Base-by-base conservation (phyloP, 2,888 invertebrate species). In the Nemapogon koenigi region DNA sequence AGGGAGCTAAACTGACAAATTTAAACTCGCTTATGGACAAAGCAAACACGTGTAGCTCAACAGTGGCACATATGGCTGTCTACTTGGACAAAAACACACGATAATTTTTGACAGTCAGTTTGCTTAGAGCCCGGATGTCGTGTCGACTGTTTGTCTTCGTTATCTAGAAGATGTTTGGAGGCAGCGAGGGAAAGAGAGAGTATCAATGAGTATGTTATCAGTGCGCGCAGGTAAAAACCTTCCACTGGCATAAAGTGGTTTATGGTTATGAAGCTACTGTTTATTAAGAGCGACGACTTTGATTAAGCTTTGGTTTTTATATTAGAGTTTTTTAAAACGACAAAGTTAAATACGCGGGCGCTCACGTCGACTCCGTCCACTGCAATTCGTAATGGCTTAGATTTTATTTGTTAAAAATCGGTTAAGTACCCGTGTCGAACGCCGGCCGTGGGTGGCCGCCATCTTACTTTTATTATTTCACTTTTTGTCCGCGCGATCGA, bases 391-490 rank as follows among this genome's bases (percentile, higher is more conserved):
- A 67, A 79, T 73, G 78, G 67, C 68, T 73, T 73, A 73, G 71
- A 73, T 75, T 80, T 79, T 80, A 79, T 80, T 79, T 78, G 78
- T 75, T 71, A 69, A 70, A 76, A 76, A 79, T 80, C 79, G 72
- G 72, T 75, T 79, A 80, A 80, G 78, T 78, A 75, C 57, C 80
- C 80, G 78, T 79, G 72, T 66, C 80, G 72, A 71, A 72, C 65
- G 55, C 58, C 60, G 59, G 50, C 68, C 59, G 75, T 76, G 76
- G 78, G 78, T 79, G 78, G 78, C 73, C 76, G 68, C 62, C 68
- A 65, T 68, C 51, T 64, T 59, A 47, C 41, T 69, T 65, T 76
- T 75, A 61, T 73, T 72, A 68, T 70, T 70, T 71, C 57, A 62
- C 66, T 75, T 76, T 76, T 75, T 73, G 66, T 68, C 61, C 63